Conservation (phyloP, 2,113 vertebrate species). For the Nycticorax nycticorax region DNA sequence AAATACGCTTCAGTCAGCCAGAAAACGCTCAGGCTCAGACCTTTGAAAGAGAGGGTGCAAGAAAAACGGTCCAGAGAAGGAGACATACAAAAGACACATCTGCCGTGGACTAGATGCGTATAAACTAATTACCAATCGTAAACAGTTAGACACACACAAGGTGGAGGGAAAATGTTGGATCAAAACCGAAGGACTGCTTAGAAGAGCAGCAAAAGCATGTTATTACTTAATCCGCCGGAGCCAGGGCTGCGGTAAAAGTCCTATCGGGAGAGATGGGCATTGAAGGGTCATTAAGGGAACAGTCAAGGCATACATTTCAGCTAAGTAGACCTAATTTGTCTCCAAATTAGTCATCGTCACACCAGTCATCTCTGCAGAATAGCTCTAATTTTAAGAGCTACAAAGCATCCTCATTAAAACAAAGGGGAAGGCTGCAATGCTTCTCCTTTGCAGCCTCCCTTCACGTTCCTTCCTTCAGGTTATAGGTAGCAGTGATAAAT, state of each 20-base stretch:
- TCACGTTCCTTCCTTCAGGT: neutral
- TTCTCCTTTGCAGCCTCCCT: neutral
- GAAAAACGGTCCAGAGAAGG: neutral
- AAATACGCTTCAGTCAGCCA: neutral
- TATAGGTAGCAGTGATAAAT: neutral
- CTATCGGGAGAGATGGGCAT: neutral
- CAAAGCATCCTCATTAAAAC: neutral
- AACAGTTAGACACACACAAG: neutral
- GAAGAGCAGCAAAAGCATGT: neutral
- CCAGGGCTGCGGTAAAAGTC: neutral
- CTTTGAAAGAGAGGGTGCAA: neutral
- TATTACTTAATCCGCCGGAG: neutral
- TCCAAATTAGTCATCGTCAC: slow-evolving; percentile 2
- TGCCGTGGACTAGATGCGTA: neutral
- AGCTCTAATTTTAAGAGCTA: neutral
- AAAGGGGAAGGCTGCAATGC: neutral
- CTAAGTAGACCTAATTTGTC: slow-evolving; percentile 18
- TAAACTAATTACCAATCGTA: neutral
- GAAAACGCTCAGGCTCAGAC: neutral
- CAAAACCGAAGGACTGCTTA: neutral
- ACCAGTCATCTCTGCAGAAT: neutral
- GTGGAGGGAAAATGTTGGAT: neutral
- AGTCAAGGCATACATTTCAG: neutral
- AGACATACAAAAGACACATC: neutral
- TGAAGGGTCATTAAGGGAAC: slow-evolving; percentile 18